A percentile compares a stretch with the other conserved stretches of the same genome.
Conservation (phyloP, 2,113 vertebrate genomes). For the Emydocephalus ijimae region DNA sequence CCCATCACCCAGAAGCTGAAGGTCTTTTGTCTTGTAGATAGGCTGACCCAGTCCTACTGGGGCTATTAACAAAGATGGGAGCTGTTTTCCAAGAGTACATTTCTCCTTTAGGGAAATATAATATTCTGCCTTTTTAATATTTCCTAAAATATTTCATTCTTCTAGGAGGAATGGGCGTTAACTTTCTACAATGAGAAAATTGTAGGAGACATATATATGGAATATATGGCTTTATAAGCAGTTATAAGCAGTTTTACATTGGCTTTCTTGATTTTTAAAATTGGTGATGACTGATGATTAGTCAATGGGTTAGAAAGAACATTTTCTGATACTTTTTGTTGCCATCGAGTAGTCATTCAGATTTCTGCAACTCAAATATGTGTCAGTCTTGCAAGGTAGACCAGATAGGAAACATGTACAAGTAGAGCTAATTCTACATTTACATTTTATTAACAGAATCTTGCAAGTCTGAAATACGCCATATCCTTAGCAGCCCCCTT, state of each 20-base stretch:
- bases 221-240: background rate
- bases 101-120: no score
- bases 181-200: no score
- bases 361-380: background rate
- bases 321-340: background rate
- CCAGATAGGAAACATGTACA: background rate
- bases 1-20: no score
- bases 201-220: no score
- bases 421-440: background rate
- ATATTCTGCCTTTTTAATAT: no score
- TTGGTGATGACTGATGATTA: background rate
- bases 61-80: no score
- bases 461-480: background rate
- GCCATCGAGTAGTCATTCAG: background rate
- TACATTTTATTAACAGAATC: background rate
- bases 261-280: background rate
- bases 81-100: no score
- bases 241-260: background rate
- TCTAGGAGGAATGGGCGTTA: no score
- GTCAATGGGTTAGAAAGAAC: background rate
- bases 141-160: no score
- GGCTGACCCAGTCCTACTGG: no score
- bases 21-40: no score
- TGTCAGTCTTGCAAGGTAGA: background rate
- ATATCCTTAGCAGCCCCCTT: background rate